phyloP scores from a whole-genome alignment of 37 sponge, comb jelly and placozoan genomes.

The Diacarnus erythraeanus region DNA sequence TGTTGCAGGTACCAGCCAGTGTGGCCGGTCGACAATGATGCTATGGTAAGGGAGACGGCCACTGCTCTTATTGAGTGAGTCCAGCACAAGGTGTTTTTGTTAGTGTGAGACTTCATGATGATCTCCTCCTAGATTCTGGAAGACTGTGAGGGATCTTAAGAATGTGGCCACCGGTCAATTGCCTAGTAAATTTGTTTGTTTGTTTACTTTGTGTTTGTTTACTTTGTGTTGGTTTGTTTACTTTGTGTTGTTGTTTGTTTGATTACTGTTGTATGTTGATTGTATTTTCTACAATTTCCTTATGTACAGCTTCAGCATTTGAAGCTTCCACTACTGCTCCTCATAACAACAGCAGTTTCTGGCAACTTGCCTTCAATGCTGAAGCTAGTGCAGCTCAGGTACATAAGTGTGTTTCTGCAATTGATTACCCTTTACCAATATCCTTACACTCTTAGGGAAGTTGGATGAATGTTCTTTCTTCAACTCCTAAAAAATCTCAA shows the following conservation, averaged over 20 bases:
- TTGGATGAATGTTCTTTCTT: slow-evolving; percentile 52
- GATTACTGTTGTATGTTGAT: background rate
- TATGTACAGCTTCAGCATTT: slow-evolving; percentile 10
- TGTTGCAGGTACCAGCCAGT: slow-evolving; percentile 9
- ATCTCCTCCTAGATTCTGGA: slow-evolving; percentile 44
- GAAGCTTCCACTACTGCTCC: slow-evolving; percentile 46
- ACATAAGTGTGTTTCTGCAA: background rate
- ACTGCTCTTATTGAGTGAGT: slow-evolving; percentile 20
- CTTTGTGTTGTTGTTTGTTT: background rate
- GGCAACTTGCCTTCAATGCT: slow-evolving; percentile 55
- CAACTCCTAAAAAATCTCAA: background rate
- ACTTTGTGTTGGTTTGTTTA: background rate
- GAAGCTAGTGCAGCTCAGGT: slow-evolving; percentile 52
- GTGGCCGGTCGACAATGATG: slow-evolving; percentile 20
- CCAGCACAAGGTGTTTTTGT: background rate
- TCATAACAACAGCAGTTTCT: slow-evolving; percentile 58
- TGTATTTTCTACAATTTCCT: too few relatives aligned
- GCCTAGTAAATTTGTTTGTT: slow-evolving; percentile 6
- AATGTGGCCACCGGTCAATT: slow-evolving; percentile 26
- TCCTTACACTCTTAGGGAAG: slow-evolving; percentile 29
- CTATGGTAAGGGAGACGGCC: slow-evolving; percentile 8
- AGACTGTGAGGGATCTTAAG: slow-evolving; percentile 53
- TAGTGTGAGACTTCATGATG: background rate
- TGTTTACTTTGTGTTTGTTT: background rate
- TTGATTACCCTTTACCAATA: background rate